Conservation (phyloP, 2,888 invertebrate species). For the Tetheella fluctuosa region DNA sequence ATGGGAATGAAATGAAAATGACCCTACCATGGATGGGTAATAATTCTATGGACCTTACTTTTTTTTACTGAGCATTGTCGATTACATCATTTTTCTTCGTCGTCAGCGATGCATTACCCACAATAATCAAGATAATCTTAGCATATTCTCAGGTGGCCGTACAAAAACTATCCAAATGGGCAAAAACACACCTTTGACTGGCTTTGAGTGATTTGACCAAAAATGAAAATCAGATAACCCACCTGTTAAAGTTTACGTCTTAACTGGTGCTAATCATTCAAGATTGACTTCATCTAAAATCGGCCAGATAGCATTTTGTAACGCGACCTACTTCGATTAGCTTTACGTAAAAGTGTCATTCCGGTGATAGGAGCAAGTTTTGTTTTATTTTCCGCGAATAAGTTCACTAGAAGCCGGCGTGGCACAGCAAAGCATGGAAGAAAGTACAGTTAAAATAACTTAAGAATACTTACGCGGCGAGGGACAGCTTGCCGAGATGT, state of each 20-base stretch:
- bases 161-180: constrained; percentile 20
- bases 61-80: too few relatives aligned
- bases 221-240: constrained; percentile 28
- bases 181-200: constrained; percentile 16
- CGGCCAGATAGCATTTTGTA: constrained; percentile 40
- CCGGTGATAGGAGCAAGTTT: constrained; percentile 17
- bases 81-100: too few relatives aligned
- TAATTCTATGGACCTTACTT: too few relatives aligned
- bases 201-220: too few relatives aligned
- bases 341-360: constrained; percentile 45
- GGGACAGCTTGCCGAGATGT: constrained; percentile 52
- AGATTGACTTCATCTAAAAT: constrained; percentile 36
- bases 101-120: too few relatives aligned
- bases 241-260: constrained; percentile 35
- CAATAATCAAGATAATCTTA: too few relatives aligned
- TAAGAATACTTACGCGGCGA: constrained; percentile 71
- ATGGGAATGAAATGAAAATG: too few relatives aligned
- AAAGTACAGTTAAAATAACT: constrained; percentile 78
- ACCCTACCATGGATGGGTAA: too few relatives aligned
- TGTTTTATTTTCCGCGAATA: constrained; percentile 67
- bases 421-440: constrained; percentile 63
- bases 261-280: constrained; percentile 28
- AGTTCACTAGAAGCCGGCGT: constrained; percentile 55
- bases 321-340: constrained; percentile 55
- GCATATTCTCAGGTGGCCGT: neutral